phyloP scores from a whole-genome alignment of 64 coral and sea anemone species.

The Dendrophyllia cribrosa region DNA sequence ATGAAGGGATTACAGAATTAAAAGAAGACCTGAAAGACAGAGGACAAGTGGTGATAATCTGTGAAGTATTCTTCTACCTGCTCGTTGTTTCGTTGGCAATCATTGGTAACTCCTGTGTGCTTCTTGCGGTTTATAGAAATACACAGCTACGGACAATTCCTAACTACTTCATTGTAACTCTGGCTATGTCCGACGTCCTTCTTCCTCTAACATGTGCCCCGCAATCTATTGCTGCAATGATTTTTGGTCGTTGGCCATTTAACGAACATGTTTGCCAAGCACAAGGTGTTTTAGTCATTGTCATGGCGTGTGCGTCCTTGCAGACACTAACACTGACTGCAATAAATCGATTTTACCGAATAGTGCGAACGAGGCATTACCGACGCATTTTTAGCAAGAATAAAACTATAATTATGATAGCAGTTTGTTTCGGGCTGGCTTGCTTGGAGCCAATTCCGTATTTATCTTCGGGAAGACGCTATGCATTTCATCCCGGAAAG shows the following conservation, averaged over 20 bases:
- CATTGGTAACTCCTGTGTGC: slow-evolving; percentile 35
- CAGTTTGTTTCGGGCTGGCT: neutral
- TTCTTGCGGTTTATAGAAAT: slow-evolving; percentile 37
- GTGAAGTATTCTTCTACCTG: neutral
- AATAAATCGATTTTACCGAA: slow-evolving; percentile 62
- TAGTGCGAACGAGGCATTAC: slow-evolving; percentile 20
- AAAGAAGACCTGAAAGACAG: neutral
- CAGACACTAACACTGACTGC: slow-evolving; percentile 44
- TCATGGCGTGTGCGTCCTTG: slow-evolving; percentile 33
- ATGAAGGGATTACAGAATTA: neutral
- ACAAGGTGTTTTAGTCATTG: slow-evolving; percentile 28
- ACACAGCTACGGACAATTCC: slow-evolving; percentile 43
- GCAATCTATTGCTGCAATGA: neutral
- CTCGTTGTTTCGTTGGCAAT: neutral
- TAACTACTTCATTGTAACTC: slow-evolving; percentile 43
- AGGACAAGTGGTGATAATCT: neutral
- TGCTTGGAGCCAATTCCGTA: slow-evolving; percentile 31
- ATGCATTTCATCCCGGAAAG: slow-evolving; percentile 80
- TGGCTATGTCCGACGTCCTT: slow-evolving; percentile 54
- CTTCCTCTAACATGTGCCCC: slow-evolving; percentile 35
- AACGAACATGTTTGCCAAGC: slow-evolving; percentile 3
- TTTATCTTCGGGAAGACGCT: slow-evolving; percentile 36
- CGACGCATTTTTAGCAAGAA: neutral
- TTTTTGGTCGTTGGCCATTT: slow-evolving; percentile 39
- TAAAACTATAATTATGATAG: slow-evolving; percentile 9